Percentiles rank a stretch among this genome's conserved stretches.
Evolutionary conservation across 92 coral and sea anemone species (phyloP).

Genomic region (Pocillopora meandrina): DNA sequence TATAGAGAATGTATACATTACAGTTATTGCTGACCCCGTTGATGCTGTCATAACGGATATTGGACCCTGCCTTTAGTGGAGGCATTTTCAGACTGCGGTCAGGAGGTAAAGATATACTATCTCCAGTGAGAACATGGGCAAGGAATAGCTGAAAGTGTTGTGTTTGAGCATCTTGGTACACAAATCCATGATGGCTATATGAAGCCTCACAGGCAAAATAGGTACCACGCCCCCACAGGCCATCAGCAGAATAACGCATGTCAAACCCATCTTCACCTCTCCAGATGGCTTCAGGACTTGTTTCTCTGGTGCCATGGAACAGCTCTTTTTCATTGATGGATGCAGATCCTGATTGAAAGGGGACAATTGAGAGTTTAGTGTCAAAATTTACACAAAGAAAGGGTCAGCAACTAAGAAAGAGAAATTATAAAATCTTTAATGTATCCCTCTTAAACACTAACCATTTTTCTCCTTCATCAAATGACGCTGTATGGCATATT

Average conservation of each 20-base stretch:
- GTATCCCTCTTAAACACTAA: background rate
- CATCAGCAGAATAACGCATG: constrained; percentile 77
- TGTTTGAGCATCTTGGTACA: constrained; percentile 12
- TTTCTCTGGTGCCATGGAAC: constrained; percentile 77
- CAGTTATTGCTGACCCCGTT: constrained; percentile 57
- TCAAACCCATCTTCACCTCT: constrained; percentile 87
- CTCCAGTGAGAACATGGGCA: constrained; percentile 80
- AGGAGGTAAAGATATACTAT: constrained; percentile 46
- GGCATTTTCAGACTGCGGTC: constrained; percentile 57
- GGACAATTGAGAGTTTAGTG: no score
- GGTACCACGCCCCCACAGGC: constrained; percentile 85
- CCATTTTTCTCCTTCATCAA: constrained; percentile 77
- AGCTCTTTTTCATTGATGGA: constrained; percentile 70
- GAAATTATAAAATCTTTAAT: no score
- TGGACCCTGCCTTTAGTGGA: constrained; percentile 53
- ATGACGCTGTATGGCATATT: constrained; percentile 73
- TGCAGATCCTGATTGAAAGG: constrained; percentile 11
- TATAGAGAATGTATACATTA: constrained; percentile 70
- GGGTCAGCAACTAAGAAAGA: no score
- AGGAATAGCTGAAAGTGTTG: constrained; percentile 62
- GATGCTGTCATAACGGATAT: constrained; percentile 69
- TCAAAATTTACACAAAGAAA: no score
- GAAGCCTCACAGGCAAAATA: constrained; percentile 80
- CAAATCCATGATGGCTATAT: constrained; percentile 58
- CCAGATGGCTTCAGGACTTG: constrained; percentile 65